These are phyloP conservation scores for Micromys minutus DNA, from an alignment of 2,113 vertebrate genomes.

Conservation along the genomic window DNA sequence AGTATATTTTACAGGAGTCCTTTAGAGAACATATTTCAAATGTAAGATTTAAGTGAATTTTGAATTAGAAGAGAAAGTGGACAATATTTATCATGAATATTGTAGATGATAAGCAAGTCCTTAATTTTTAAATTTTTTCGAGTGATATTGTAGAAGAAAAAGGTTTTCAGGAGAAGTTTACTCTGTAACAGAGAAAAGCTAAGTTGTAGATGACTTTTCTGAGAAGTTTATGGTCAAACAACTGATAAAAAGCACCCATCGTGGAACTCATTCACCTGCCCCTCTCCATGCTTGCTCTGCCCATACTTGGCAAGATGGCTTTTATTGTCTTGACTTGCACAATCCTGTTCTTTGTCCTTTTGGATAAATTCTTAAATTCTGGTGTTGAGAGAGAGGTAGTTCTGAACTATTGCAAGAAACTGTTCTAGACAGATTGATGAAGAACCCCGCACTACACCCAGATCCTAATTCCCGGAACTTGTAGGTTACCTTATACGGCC, in stretches of 20 bases:
- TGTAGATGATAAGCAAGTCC: slow-evolving; percentile 8
- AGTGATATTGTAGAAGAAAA: slow-evolving; percentile 23
- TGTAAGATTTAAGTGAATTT: slow-evolving; percentile 53
- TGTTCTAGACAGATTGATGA: neutral
- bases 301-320: neutral
- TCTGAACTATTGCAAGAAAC: neutral
- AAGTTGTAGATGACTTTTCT: slow-evolving; percentile 5
- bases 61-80: slow-evolving; percentile 59
- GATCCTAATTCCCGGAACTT: neutral
- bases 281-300: neutral
- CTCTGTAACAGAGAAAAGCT: slow-evolving; percentile 9
- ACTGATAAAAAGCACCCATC: neutral
- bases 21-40: slow-evolving; percentile 25
- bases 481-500: slow-evolving; percentile 9
- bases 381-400: neutral
- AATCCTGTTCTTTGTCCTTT: neutral
- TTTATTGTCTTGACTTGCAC: neutral
- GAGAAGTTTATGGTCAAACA: neutral
- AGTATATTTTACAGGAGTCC: slow-evolving; percentile 18
- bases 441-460: neutral
- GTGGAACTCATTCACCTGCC: neutral
- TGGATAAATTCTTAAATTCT: neutral
- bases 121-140: slow-evolving; percentile 32
- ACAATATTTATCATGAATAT: slow-evolving; percentile 23
- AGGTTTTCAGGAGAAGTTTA: slow-evolving; percentile 22